Conservation (phyloP, 2,113 vertebrate species). For the Xenus cinereus region DNA sequence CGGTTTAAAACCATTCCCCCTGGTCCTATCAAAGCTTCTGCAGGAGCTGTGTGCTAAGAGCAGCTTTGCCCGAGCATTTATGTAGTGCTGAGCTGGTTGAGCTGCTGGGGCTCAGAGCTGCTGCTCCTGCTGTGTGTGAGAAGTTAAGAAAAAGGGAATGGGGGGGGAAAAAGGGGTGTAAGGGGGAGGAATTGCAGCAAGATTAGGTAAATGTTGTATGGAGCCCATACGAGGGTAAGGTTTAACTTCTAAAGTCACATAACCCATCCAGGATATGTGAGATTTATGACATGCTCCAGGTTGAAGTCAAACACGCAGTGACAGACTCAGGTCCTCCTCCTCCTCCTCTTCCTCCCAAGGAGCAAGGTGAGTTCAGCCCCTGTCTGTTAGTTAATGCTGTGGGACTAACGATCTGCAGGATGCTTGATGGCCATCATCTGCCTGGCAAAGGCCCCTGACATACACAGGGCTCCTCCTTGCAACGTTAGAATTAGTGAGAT, state of each 20-base stretch:
- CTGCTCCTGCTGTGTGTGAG: neutral
- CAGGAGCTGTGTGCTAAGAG: neutral
- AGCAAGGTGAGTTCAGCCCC: fast-evolving
- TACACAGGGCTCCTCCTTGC: neutral
- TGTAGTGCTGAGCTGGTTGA: neutral
- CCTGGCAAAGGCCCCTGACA: neutral
- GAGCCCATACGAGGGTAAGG: neutral
- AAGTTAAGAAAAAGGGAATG: neutral
- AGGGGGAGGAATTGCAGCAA: neutral
- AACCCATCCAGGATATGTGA: fast-evolving
- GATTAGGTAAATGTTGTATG: too few relatives aligned
- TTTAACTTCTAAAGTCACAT: neutral
- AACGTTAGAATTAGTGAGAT: neutral
- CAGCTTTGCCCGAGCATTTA: fast-evolving
- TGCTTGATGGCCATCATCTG: neutral
- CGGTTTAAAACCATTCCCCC: too few relatives aligned
- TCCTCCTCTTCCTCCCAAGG: neutral
- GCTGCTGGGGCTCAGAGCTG: neutral
- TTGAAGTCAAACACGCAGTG: fast-evolving
- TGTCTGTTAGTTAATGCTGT: fast-evolving
- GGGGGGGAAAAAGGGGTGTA: fast-evolving
- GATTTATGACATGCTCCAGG: too few relatives aligned
- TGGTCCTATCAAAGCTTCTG: too few relatives aligned
- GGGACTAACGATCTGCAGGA: fast-evolving
- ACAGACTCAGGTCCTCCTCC: neutral